These are phyloP conservation scores for Grammomys surdaster DNA, from an alignment of 2,113 vertebrate genomes.

Conservation along the genomic window DNA sequence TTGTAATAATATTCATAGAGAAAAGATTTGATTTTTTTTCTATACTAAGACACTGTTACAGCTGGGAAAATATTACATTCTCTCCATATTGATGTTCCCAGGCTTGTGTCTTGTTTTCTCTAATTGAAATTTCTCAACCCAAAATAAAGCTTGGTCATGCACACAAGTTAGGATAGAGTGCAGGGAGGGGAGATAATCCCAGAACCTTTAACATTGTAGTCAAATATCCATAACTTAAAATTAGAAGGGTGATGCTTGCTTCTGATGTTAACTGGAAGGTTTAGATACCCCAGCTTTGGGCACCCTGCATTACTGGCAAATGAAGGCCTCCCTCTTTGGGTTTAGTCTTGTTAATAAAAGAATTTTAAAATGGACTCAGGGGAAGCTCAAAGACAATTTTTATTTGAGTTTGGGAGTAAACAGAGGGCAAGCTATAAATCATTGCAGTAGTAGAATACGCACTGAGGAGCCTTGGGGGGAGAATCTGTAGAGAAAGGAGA, in stretches of 20 bases:
- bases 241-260: background rate
- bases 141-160: constrained; percentile 62
- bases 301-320: background rate
- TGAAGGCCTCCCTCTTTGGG: background rate
- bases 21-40: constrained; percentile 50
- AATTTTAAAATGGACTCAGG: background rate
- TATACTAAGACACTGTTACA: constrained; percentile 63
- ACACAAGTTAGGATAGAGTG: constrained; percentile 43
- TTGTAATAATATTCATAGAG: constrained; percentile 38
- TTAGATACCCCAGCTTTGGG: too few relatives aligned
- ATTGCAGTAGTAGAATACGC: background rate
- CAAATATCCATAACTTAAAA: background rate
- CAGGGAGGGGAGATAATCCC: background rate
- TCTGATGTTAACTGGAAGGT: background rate
- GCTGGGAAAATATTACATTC: constrained; percentile 78
- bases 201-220: constrained; percentile 16
- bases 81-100: constrained; percentile 62
- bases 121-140: constrained; percentile 69
- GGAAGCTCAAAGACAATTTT: background rate
- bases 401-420: background rate
- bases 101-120: constrained; percentile 73
- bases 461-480: background rate
- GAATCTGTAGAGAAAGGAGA: background rate
- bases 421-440: background rate
- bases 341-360: background rate